Percentiles rank a stretch among this genome's conserved stretches.
phyloP scores from a whole-genome alignment of 1,140 invertebrate genomes.

The Phymorhynchus buccinoides region DNA sequence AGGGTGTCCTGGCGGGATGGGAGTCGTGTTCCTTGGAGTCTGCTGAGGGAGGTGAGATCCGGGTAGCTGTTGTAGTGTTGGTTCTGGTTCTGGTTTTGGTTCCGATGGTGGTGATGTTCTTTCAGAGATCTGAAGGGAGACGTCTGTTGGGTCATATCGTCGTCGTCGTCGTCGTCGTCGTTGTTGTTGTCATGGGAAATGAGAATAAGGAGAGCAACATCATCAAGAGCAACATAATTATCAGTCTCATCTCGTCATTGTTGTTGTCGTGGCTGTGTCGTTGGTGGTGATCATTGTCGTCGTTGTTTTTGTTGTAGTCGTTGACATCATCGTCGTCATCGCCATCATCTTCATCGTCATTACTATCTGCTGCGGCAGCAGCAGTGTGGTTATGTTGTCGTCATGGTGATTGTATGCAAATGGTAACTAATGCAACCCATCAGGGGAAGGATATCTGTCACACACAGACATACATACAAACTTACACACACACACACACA shows the following conservation, averaged over 20 bases:
- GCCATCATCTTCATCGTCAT: too few species aligned
- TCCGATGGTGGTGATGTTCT: background rate
- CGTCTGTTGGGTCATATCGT: background rate
- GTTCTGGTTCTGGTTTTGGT: too few species aligned
- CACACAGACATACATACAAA: background rate
- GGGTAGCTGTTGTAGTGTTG: constrained; percentile 15
- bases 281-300: too few species aligned
- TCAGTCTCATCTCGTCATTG: background rate
- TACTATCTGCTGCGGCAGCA: too few species aligned
- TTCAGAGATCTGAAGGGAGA: background rate
- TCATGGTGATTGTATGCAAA: background rate
- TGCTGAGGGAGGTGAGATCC: background rate
- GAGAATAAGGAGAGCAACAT: too few species aligned
- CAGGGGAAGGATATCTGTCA: background rate
- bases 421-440: background rate
- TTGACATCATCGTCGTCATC: too few species aligned
- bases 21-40: background rate
- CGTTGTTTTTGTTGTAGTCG: too few species aligned
- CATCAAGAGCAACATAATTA: too few species aligned
- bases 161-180: background rate
- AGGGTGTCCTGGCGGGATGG: background rate
- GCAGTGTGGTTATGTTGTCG: too few species aligned
- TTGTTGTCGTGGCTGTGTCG: too few species aligned
- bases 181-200: background rate
- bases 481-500: constrained; percentile 6